These are phyloP conservation scores for Willowsia nigromaculata DNA, from an alignment of 2,888 invertebrate genomes.

Conservation along the genomic window DNA sequence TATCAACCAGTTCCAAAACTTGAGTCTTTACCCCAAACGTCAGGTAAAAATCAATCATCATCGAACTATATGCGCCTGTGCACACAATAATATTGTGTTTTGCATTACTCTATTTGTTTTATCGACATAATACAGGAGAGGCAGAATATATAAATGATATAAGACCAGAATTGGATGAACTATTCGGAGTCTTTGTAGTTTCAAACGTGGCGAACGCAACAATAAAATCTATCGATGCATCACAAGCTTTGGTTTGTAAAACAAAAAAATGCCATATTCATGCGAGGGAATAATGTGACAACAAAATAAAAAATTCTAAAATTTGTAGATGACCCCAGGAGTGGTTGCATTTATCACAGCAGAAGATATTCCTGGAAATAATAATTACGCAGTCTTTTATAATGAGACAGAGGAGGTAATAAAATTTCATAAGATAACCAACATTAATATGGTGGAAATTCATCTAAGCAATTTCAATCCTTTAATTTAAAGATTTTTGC, in stretches of 20 bases:
- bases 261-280: background rate
- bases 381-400: slow-evolving; percentile 81
- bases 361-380: slow-evolving; percentile 86
- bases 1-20: slow-evolving; percentile 88
- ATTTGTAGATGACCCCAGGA: slow-evolving; percentile 83
- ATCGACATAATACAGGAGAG: too few species aligned
- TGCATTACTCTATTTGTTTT: too few species aligned
- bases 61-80: background rate
- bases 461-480: too few species aligned
- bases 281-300: background rate
- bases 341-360: slow-evolving; percentile 85
- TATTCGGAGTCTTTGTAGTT: slow-evolving; percentile 80
- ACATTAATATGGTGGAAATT: too few species aligned
- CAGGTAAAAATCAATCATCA: slow-evolving; percentile 80
- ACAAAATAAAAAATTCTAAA: background rate
- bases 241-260: slow-evolving; percentile 79
- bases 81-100: background rate
- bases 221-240: slow-evolving; percentile 80
- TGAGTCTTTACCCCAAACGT: slow-evolving; percentile 85
- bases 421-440: too few species aligned
- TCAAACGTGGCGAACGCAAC: slow-evolving; percentile 80
- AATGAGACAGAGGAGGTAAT: slow-evolving; percentile 41
- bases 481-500: slow-evolving; percentile 79
- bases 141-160: slow-evolving; percentile 86
- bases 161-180: slow-evolving; percentile 78